Base-by-base conservation (phyloP, 2,797 vertebrate genomes). In the Euphonia xanthogaster region DNA sequence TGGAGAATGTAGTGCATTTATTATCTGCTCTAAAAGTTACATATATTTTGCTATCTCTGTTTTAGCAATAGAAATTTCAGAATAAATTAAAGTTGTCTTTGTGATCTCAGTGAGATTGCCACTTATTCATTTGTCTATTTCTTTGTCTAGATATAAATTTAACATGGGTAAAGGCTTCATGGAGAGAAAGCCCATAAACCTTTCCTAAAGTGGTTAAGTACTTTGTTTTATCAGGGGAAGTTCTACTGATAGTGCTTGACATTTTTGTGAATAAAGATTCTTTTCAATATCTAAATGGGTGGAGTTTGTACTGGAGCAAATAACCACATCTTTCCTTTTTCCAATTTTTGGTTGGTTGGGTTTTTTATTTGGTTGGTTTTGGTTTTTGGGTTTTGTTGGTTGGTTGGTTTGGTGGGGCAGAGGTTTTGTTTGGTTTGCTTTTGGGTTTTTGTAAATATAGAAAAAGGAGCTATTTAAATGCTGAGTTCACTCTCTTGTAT, bases 261-360 rank as follows among this genome's bases (percentile, higher is more conserved):
- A 18, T 66, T 91, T 75, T 66, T 85, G 14, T 87, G 55, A 92
- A 73, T 85, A 61, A 80, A 90, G 57, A 45, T 60, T 60, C 7
- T 88, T 75, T 17, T 30, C 42, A 75, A 65, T 24, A 12, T 89
- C 15, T 77, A 62, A 50, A n/a, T 47, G 24, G 12, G 9, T 71
- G 27, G 31, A 37, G 25, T 44, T 89, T 60, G 21, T 81, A 37
- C 23, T 84, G 50, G 27, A 81, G 13, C 24, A 51, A 88, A 10
- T 78, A 54, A 58, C 37, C 11, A 35, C 10, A 9, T 89, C 22
- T 65, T 72, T 35, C 5, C 54, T 57, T 62, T 30, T 75, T 20
- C 42, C 1, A 30, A 15, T 62, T 14, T 37, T 45, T n/a, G 11
- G 9, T 42, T 77, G 40, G 13, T 45, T 54, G n/a, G 8, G 13